Base-by-base conservation (phyloP, 2,888 invertebrate species). In the Rosalia funebris region DNA sequence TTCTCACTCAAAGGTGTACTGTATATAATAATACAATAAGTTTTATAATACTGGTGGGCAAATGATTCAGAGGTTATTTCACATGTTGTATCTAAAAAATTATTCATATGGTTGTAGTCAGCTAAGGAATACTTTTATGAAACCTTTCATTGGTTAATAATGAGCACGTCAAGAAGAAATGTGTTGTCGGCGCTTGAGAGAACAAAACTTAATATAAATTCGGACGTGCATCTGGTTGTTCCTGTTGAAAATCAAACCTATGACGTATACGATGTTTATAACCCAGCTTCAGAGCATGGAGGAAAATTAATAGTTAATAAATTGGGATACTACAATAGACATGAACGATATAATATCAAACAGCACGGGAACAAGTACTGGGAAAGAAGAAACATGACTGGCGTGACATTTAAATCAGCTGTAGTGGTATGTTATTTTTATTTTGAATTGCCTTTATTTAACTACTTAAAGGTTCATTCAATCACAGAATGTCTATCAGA, bases 201-300 rank as follows among this genome's bases (percentile, higher is more conserved):
- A 4, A 79, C 81, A 54, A 78, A 80, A 1, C 70, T 85, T 14
- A 83, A 83, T 69, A 75, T 85, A 1, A 81, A 85, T 69, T 83
- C 84, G 0, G 84, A 86, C 69, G 73, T 86, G 2, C 80, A 77
- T 10, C 65, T 85, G 2, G 77, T 81, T 2, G 57, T 73, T 47
- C 72, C 74, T 45, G 66, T 60, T 1, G 42, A 60, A 5, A 15
- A 57, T 71, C 11, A 67, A 65, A 57, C 59, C 12, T 81, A 74
- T 63, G 60, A 71, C 10, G 75, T 86, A 19, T 81, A 82, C 63
- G 86, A 86, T 72, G 75, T 82, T 3, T 86, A 83, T 77, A 87
- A 84, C 71, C 87, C 86, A 1, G 87, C 88, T 0, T 83, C 79
- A 60, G 80, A 81, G 57, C 84, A 82, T 60, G 83, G 84, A 19